These are phyloP conservation scores for Verasper variegatus DNA, from an alignment of 2,113 vertebrate genomes.

Conservation along the genomic window DNA sequence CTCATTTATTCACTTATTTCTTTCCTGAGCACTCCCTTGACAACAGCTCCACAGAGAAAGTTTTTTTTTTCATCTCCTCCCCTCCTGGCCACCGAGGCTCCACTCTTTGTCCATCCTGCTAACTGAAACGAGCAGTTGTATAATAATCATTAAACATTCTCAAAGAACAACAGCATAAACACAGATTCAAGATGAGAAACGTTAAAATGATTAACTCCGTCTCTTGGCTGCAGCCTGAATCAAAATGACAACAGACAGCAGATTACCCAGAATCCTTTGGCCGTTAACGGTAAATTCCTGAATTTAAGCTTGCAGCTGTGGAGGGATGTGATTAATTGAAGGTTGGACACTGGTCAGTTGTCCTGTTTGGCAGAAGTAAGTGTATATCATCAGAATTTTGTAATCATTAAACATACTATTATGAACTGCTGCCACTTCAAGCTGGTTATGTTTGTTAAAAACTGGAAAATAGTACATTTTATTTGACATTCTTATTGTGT, in stretches of 20 bases:
- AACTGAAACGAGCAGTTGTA: neutral
- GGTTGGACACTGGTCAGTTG: neutral
- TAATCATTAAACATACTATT: too few species aligned
- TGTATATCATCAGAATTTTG: neutral
- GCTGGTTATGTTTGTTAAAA: too few species aligned
- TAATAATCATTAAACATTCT: conserved; percentile 22
- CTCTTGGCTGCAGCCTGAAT: neutral
- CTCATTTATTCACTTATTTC: neutral
- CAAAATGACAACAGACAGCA: neutral
- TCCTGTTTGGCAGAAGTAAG: neutral
- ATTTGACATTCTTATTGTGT: too few species aligned
- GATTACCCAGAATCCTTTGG: conserved; percentile 30
- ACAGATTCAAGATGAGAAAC: neutral
- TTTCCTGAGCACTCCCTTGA: neutral
- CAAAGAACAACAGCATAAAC: conserved; percentile 27
- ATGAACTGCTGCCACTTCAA: too few species aligned
- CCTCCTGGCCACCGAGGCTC: neutral
- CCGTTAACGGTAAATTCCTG: conserved; percentile 15
- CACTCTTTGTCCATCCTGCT: neutral
- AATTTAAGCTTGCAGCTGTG: neutral
- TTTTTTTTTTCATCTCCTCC: neutral
- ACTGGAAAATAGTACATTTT: too few species aligned
- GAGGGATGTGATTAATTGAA: neutral
- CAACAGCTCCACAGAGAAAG: neutral
- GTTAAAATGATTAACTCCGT: conserved; percentile 27